phyloP scores from a whole-genome alignment of 2,797 vertebrate genomes.

The Eleutherodactylus coqui region DNA sequence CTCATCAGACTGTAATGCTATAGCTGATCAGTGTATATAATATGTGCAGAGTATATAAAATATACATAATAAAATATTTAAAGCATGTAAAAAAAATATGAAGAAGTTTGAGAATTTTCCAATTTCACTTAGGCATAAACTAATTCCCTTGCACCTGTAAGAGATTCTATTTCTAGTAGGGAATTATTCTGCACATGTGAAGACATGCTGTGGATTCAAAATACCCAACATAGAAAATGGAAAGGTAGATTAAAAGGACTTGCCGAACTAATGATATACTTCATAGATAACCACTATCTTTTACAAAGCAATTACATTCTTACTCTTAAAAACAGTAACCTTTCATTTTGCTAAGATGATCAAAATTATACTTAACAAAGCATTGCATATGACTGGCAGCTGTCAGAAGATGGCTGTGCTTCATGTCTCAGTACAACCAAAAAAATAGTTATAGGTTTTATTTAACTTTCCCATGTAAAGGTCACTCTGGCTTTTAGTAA shows the following conservation, averaged over 20 bases:
- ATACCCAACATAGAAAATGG: not conserved
- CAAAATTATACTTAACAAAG: not conserved
- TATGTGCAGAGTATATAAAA: too few relatives aligned
- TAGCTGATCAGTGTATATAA: too few relatives aligned
- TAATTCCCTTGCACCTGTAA: not conserved
- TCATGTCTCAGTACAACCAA: not conserved
- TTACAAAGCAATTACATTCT: not conserved
- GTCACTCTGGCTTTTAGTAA: too few relatives aligned
- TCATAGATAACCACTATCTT: not conserved
- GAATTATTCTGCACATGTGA: not conserved
- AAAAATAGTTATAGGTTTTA: not conserved
- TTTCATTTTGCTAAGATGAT: not conserved
- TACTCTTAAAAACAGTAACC: not conserved
- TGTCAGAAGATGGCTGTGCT: not conserved
- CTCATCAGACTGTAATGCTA: too few relatives aligned
- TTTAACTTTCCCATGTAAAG: too few relatives aligned
- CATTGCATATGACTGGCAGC: not conserved
- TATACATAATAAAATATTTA: too few relatives aligned
- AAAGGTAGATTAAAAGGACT: slow-evolving; percentile 13
- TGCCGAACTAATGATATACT: slow-evolving; percentile 14
- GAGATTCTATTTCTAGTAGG: not conserved
- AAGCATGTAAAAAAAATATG: too few relatives aligned
- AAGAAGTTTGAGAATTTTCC: not conserved
- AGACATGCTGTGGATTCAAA: not conserved
- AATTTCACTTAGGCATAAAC: too few relatives aligned